Evolutionary conservation across 1,140 invertebrate species (phyloP), one percentile per base, ranked within the genome.

Genomic region (Macrosteles quadrilineatus): DNA sequence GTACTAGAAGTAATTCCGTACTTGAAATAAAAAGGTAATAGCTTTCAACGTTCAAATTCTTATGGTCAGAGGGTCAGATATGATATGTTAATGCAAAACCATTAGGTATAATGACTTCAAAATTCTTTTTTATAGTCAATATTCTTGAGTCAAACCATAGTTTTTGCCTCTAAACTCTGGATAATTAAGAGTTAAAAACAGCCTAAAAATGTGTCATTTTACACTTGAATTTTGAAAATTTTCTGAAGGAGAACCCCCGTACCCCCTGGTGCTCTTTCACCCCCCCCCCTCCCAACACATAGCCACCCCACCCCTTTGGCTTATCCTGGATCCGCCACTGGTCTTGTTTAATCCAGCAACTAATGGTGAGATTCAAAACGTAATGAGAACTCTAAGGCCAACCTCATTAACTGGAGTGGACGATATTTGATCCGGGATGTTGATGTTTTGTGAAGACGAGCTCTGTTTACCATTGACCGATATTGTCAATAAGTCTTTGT

Each of bases 121-220:
- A 32, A 6, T 36, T 4, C 36, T 66, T 32, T 66, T 66, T 66
- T 66, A 31, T 36, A 66, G 30, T 66, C 36, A 66, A 66, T 43
- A 66, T 66, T 23, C 30, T 43, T 31, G 32, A 6, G 32, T 36
- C 32, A 6, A 36, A 36, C 32, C 32, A 36, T 36, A 36, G 32
- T 36, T 25, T 25, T 66, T 32, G 30, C 23, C 36, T 36, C 63
- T 66, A 66, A 66, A 43, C 30, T 36, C 30, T 59, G 57, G 57
- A 19, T 59, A 59, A 59, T 59, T 6, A 36, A 59, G 57, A 59
- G 57, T 59, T 59, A 31, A 59, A 59, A 59, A 59, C 57, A 25
- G 57, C 57, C 57, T 59, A 59, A 59, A 59, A 59, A 59, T 59
- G 30, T 59, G 30, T 21, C 57, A 59, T 59, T 59, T 59, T 25